A percentile compares a stretch with the other conserved stretches of the same genome.
These are phyloP conservation scores for Allacma fusca DNA, from an alignment of 2,888 invertebrate genomes.

Conservation along the genomic window DNA sequence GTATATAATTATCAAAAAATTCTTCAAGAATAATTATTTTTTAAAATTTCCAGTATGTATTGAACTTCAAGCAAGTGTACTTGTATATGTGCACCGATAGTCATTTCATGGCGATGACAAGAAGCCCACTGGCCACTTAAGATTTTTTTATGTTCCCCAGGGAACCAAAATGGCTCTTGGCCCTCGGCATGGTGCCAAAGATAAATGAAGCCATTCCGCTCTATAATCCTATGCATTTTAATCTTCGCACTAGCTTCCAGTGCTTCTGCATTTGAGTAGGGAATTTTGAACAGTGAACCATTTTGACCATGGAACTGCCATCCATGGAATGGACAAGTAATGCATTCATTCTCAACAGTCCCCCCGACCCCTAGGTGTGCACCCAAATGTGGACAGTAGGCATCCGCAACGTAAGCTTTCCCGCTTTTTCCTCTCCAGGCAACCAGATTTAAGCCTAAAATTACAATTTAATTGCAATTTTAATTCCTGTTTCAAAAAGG, in stretches of 20 bases:
- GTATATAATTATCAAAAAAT: too few species aligned
- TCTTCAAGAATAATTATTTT: too few species aligned
- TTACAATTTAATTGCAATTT: too few species aligned
- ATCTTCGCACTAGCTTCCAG: constrained; percentile 75
- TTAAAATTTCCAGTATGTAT: too few species aligned
- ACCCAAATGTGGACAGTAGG: constrained; percentile 90
- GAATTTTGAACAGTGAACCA: constrained; percentile 78
- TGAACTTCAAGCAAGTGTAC: too few species aligned
- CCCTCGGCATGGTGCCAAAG: constrained; percentile 84
- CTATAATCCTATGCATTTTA: constrained; percentile 74
- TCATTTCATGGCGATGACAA: constrained; percentile 20
- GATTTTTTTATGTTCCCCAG: constrained; percentile 65
- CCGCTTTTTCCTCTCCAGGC: constrained; percentile 74
- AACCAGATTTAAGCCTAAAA: constrained; percentile 77
- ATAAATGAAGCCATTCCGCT: constrained; percentile 78
- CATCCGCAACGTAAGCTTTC: constrained; percentile 76
- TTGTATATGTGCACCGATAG: too few species aligned
- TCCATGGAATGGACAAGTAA: constrained; percentile 89
- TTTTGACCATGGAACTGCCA: constrained; percentile 80
- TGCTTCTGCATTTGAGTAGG: constrained; percentile 72
- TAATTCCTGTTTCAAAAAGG: too few species aligned
- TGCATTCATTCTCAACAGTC: constrained; percentile 74
- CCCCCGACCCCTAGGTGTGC: constrained; percentile 86
- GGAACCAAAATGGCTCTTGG: constrained; percentile 63
- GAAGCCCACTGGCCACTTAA: constrained; percentile 70